These are phyloP conservation scores for Alcedo atthis DNA, from an alignment of 2,797 vertebrate genomes.

Conservation along the genomic window DNA sequence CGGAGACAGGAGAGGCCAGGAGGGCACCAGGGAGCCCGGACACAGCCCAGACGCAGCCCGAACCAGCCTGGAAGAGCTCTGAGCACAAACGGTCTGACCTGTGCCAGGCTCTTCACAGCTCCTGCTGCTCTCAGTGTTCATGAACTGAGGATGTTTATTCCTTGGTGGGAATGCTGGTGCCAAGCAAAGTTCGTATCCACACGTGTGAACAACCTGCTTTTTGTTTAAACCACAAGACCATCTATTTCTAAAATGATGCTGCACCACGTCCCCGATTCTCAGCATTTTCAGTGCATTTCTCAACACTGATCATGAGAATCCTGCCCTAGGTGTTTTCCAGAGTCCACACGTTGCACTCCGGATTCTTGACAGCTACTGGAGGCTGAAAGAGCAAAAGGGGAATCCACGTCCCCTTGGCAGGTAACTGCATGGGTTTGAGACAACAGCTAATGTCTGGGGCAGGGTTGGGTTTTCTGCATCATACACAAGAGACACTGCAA, in stretches of 20 bases:
- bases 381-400: not conserved
- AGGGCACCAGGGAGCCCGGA: not conserved
- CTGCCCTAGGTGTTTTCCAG: not conserved
- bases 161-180: not conserved
- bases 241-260: rapidly evolving
- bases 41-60: rapidly evolving
- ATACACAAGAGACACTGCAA: not conserved
- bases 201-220: rapidly evolving
- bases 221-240: not conserved
- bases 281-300: not conserved
- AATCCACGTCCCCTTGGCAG: not conserved
- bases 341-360: rapidly evolving
- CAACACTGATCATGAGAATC: not conserved
- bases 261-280: not conserved
- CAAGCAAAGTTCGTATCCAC: rapidly evolving
- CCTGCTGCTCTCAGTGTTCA: rapidly evolving
- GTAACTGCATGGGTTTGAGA: not conserved
- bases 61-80: not conserved
- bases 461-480: not conserved
- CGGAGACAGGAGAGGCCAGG: not conserved
- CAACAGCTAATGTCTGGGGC: not conserved
- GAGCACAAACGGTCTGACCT: not conserved
- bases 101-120: not conserved
- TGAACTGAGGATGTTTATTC: not conserved
- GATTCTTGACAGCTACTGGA: not conserved